Evolutionary conservation across 2,888 invertebrate genomes (phyloP), one percentile per base, ranked within the genome.

Genomic region (Sabellastarte sp.): DNA sequence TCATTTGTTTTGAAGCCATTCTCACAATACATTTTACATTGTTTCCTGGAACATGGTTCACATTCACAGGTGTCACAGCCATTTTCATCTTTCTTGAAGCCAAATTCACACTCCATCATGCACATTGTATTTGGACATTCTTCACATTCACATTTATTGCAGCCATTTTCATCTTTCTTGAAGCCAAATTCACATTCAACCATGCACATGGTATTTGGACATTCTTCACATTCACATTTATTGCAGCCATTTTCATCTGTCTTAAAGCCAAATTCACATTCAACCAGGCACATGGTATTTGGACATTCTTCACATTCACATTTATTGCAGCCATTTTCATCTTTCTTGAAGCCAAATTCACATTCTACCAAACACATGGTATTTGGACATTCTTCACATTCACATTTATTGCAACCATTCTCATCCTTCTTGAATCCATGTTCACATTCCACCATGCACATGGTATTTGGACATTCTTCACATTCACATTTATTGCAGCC

Each of bases 51-150:
- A 26, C 57, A 57, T 30, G 31, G 32, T 24, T 29, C 28, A 41
- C 68, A 69, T n/a, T 15, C n/a, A 56, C 69, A 69, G 3, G 56
- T 53, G 10, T 67, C 65, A 60, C 69, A 69, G 24, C 67, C 69
- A 20, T 65, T 57, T n/a, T 24, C 52, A 33, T 69, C 67, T 32
- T 50, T 59, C 41, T 61, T 24, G 52, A 67, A 69, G 4, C 69
- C 69, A 58, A 64, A 55, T 29, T 53, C 32, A 57, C 69, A 69
- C 53, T 69, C 51, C 65, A 58, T 64, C 28, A 10, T 26, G 50
- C 69, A 69, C 53, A 29, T 24, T 2, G 31, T 29, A 0, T 50
- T 32, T 5, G 61, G 61, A 15, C 28, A 3, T 32, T 61, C 32
- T 3, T 61, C 32, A 32, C 61, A 61, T 56, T 61, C 24, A 28